A percentile compares a stretch with the other conserved stretches of the same genome.
These are phyloP conservation scores for Volucella zonaria DNA, from an alignment of 2,888 invertebrate species.

Conservation along the genomic window DNA sequence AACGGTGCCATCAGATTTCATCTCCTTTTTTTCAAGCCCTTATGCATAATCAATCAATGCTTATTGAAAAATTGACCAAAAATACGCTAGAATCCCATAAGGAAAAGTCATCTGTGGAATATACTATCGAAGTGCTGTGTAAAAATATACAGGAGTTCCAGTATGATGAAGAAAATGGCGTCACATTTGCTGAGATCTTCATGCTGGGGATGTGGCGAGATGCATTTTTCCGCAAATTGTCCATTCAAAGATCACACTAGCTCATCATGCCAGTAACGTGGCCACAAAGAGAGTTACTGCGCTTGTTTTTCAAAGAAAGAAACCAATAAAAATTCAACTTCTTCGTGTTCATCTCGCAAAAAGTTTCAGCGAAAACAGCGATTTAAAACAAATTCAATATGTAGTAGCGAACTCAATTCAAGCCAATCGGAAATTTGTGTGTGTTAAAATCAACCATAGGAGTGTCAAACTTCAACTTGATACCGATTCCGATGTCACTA, in stretches of 20 bases:
- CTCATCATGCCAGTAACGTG: too few relatives aligned
- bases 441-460: too few relatives aligned
- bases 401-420: too few relatives aligned
- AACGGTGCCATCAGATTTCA: background rate
- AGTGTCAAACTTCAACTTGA: constrained; percentile 41
- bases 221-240: too few relatives aligned
- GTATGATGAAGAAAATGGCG: constrained; percentile 14
- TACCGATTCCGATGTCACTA: constrained; percentile 47
- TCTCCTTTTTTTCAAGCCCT: background rate
- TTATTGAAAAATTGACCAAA: background rate
- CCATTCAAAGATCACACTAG: too few relatives aligned
- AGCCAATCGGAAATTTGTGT: too few relatives aligned
- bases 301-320: too few relatives aligned
- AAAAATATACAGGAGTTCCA: constrained; percentile 30
- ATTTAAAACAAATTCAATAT: too few relatives aligned
- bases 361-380: too few relatives aligned
- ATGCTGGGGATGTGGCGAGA: too few relatives aligned
- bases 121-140: too few relatives aligned
- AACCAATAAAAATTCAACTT: background rate
- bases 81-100: background rate
- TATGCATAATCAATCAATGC: background rate
- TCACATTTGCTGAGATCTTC: background rate
- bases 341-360: background rate
- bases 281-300: too few relatives aligned
- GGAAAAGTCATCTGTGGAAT: constrained; percentile 23